These are phyloP conservation scores for Lycia hirtaria DNA, from an alignment of 2,888 invertebrate genomes.

Conservation along the genomic window DNA sequence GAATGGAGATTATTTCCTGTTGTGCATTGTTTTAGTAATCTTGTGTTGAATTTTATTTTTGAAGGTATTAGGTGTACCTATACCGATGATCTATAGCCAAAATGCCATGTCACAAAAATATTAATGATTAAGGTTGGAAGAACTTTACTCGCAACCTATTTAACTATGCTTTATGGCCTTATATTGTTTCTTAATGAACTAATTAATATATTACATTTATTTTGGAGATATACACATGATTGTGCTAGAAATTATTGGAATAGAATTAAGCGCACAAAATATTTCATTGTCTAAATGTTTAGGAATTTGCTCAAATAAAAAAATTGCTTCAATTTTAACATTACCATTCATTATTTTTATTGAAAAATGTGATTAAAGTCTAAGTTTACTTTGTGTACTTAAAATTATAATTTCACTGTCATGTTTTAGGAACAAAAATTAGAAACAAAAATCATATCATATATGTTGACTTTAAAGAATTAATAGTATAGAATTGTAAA, in stretches of 20 bases:
- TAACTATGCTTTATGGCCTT: no score
- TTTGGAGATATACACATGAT: background rate
- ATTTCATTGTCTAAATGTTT: constrained; percentile 8
- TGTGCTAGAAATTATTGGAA: constrained; percentile 1
- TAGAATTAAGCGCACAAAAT: constrained; percentile 33
- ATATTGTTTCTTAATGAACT: no score
- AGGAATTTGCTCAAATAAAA: constrained; percentile 28
- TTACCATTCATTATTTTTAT: constrained; percentile 10
- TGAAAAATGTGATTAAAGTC: constrained; percentile 11
- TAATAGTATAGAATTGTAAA: background rate
- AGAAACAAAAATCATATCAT: constrained; percentile 21
- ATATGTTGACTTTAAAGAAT: constrained; percentile 3
- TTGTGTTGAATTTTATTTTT: constrained; percentile 23
- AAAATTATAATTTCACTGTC: constrained; percentile 7
- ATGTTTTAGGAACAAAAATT: constrained; percentile 5
- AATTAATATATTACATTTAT: no score
- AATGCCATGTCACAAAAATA: constrained; percentile 21
- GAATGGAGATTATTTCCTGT: constrained; percentile 37
- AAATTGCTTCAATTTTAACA: constrained; percentile 25
- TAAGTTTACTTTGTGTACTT: constrained; percentile 22
- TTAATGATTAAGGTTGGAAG: background rate
- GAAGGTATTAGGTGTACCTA: constrained; percentile 25
- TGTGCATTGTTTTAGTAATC: constrained; percentile 26
- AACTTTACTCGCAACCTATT: no score
- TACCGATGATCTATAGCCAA: constrained; percentile 13